phyloP scores from a whole-genome alignment of 2,888 invertebrate species.

The Allophyes oxyacanthae region DNA sequence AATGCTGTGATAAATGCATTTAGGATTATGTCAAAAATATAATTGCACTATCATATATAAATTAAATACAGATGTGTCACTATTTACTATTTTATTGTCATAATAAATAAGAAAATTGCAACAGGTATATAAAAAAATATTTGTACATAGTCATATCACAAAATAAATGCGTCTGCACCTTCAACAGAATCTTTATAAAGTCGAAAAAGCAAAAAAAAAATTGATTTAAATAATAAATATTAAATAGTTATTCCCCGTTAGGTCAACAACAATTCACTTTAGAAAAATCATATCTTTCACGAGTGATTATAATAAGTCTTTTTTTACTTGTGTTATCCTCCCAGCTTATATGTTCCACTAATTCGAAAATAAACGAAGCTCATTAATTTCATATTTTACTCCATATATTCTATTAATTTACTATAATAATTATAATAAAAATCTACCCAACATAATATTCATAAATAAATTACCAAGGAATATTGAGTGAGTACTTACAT shows the following conservation, averaged over 20 bases:
- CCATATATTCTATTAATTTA: not conserved
- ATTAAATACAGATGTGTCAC: slow-evolving; percentile 17
- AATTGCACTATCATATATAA: not conserved
- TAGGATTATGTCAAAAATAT: too few relatives aligned
- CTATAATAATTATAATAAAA: not conserved
- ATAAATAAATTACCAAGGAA: slow-evolving; percentile 5
- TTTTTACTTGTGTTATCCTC: too few relatives aligned
- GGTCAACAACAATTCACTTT: not conserved
- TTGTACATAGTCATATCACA: slow-evolving; percentile 48
- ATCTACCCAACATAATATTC: slow-evolving; percentile 4
- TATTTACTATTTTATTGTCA: slow-evolving; percentile 56
- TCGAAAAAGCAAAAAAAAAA: slow-evolving; percentile 1
- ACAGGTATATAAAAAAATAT: slow-evolving; percentile 40
- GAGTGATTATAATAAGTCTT: not conserved
- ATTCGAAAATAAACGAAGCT: not conserved
- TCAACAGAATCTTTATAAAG: not conserved
- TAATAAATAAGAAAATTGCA: slow-evolving; percentile 40
- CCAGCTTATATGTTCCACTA: not conserved
- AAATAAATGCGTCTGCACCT: slow-evolving; percentile 29
- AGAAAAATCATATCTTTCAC: not conserved
- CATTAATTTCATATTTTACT: slow-evolving; percentile 2
- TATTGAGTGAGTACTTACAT: slow-evolving; percentile 13
- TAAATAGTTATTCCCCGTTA: too few relatives aligned
- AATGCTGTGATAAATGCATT: too few relatives aligned
- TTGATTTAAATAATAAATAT: not conserved